phyloP scores from a whole-genome alignment of 2,113 vertebrate species.

The Oncorhynchus gorbuscha region DNA sequence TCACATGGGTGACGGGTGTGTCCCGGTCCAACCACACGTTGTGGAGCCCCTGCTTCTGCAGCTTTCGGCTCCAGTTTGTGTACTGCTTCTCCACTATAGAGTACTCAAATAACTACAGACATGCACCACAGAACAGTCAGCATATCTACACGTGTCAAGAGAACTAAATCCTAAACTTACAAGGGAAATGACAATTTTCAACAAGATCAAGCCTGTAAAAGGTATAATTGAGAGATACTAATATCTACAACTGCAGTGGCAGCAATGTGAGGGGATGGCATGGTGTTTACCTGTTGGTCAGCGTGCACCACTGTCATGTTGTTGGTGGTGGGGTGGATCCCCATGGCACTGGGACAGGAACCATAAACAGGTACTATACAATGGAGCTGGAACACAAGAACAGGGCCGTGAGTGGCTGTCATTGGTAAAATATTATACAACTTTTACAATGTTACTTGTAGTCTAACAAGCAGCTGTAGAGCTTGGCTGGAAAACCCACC shows the following conservation, averaged over 20 bases:
- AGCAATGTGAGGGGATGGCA: too few species aligned
- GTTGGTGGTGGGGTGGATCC: conserved; percentile 82
- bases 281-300: conserved; percentile 84
- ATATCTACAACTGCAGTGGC: too few species aligned
- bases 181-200: too few species aligned
- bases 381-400: conserved; percentile 70
- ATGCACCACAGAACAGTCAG: background rate
- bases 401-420: too few species aligned
- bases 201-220: too few species aligned
- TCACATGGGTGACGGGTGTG: conserved; percentile 83
- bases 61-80: conserved; percentile 83
- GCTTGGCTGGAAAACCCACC: conserved; percentile 11
- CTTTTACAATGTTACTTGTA: too few species aligned
- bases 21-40: conserved; percentile 84
- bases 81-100: conserved; percentile 83
- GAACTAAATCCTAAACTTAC: background rate
- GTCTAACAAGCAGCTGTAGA: too few species aligned
- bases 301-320: conserved; percentile 83
- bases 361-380: conserved; percentile 82
- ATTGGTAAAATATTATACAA: too few species aligned
- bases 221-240: too few species aligned
- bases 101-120: conserved; percentile 84
- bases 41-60: conserved; percentile 85
- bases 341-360: conserved; percentile 85
- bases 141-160: background rate